Evolutionary conservation across 1,140 invertebrate genomes (phyloP).

Genomic region (Listronotus bonariensis): DNA sequence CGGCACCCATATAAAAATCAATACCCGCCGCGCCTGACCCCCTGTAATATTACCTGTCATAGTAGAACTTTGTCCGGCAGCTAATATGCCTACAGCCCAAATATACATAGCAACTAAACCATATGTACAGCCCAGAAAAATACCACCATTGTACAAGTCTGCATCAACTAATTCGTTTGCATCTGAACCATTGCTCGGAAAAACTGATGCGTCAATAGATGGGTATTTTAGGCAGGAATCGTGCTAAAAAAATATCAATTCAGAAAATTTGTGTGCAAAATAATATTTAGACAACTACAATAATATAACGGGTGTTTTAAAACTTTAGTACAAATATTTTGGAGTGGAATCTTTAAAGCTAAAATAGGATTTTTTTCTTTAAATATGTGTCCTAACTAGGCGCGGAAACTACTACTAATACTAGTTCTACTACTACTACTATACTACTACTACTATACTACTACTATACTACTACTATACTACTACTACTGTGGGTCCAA

Average conservation of each 20-base stretch:
- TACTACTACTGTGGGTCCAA: no score
- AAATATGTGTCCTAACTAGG: no score
- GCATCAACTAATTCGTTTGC: constrained; percentile 65
- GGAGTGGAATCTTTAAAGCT: no score
- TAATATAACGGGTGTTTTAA: background rate
- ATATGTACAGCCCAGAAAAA: constrained; percentile 84
- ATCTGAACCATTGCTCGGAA: constrained; percentile 41
- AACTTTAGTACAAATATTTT: background rate
- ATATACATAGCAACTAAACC: constrained; percentile 83
- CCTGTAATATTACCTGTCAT: constrained; percentile 86
- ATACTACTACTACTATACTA: no score
- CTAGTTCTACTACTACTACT: no score
- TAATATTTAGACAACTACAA: no score
- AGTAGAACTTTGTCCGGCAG: constrained; percentile 89
- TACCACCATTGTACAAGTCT: constrained; percentile 82
- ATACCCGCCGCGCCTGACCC: no score
- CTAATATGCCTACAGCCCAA: constrained; percentile 88
- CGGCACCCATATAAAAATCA: no score
- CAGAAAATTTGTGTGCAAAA: background rate
- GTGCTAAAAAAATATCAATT: constrained; percentile 17
- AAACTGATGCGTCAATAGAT: constrained; percentile 39
- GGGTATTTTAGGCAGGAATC: constrained; percentile 35
- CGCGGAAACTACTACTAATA: no score
- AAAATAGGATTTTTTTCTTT: no score
- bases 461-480: no score